A percentile compares a stretch with the other conserved stretches of the same genome.
Conservation (phyloP, 2,797 vertebrate species). For the Myripristis murdjan region DNA sequence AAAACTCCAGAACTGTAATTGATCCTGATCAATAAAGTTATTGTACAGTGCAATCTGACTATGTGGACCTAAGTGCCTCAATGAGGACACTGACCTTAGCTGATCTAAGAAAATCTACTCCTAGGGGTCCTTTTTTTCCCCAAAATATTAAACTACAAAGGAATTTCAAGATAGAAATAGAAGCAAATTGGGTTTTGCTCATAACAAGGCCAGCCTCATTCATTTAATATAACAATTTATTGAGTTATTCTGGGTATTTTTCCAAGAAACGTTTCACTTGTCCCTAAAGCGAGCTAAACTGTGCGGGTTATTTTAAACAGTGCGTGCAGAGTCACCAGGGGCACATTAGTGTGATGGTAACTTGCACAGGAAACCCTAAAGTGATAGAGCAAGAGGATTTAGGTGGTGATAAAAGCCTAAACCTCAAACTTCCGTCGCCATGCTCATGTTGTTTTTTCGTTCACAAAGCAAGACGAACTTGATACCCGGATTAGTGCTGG, state of each 20-base stretch:
- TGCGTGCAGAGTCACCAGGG: conserved; percentile 35
- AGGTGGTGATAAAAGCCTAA: conserved; percentile 59
- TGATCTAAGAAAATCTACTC: conserved; percentile 43
- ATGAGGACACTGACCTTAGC: conserved; percentile 12
- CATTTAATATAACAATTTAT: not conserved
- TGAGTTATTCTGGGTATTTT: not conserved
- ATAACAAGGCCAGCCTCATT: not conserved
- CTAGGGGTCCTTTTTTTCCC: conserved; percentile 24
- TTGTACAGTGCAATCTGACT: accelerated
- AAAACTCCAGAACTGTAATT: not conserved
- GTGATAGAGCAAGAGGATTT: conserved; percentile 53
- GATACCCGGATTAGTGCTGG: conserved; percentile 34
- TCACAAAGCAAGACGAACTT: conserved; percentile 15
- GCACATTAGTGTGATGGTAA: conserved; percentile 51
- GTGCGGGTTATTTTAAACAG: conserved; percentile 4
- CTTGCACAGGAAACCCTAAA: conserved; percentile 73
- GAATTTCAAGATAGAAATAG: not conserved
- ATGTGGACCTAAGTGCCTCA: not conserved
- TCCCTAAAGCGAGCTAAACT: conserved; percentile 9
- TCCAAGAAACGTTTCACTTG: no score
- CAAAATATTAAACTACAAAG: conserved; percentile 6
- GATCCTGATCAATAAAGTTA: conserved; percentile 10
- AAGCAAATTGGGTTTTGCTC: not conserved
- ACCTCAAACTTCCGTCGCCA: conserved; percentile 74
- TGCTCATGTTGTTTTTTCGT: conserved; percentile 53